These are phyloP conservation scores for Arctia plantaginis DNA, from an alignment of 2,888 invertebrate species.

Conservation along the genomic window DNA sequence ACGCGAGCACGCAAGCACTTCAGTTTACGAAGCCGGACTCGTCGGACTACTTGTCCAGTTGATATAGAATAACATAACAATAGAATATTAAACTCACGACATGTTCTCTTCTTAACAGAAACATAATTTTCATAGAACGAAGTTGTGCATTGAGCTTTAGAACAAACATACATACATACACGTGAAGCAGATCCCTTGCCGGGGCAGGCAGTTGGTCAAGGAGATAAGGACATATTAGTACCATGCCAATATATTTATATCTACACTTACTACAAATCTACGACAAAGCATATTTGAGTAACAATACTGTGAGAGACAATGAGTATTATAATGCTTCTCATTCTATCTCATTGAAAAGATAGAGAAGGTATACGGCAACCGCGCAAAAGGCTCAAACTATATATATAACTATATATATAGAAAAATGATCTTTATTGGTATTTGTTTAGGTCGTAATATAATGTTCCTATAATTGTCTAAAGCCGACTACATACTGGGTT, in stretches of 20 bases:
- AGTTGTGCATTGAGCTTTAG: slow-evolving; percentile 27
- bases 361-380: not conserved
- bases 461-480: not conserved
- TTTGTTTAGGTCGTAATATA: not conserved
- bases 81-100: slow-evolving; percentile 6
- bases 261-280: not conserved
- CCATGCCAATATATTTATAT: slow-evolving; percentile 1
- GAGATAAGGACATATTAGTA: slow-evolving; percentile 29
- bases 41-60: not conserved
- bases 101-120: slow-evolving; percentile 15
- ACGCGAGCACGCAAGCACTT: not conserved
- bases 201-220: slow-evolving; percentile 29
- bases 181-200: slow-evolving; percentile 34
- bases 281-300: not conserved
- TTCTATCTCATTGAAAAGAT: not conserved
- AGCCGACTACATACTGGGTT: not conserved
- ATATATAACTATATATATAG: no score
- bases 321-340: not conserved
- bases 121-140: slow-evolving; percentile 19
- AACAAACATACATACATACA: slow-evolving; percentile 37
- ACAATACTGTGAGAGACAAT: not conserved
- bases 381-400: not conserved
- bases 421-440: not conserved
- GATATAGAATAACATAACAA: not conserved
- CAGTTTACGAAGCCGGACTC: not conserved